Base-by-base conservation (phyloP, 2,888 invertebrate species). In the Dynastes hyllus region DNA sequence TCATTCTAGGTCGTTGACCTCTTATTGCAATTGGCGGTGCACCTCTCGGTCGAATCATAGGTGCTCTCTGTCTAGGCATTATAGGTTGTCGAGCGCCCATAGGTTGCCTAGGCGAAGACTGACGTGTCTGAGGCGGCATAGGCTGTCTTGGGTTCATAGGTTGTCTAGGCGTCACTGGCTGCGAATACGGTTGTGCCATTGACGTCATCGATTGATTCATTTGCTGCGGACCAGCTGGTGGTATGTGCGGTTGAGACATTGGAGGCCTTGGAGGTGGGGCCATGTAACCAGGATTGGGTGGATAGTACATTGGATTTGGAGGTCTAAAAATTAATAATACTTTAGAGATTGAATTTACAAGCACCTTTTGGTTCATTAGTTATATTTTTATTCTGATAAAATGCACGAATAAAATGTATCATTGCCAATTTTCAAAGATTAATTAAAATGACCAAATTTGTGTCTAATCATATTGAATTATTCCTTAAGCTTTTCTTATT, bases 281-380 rank as follows among this genome's bases (percentile, higher is more conserved):
- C 84, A 85, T 83, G 82, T 91, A 92, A 86, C 85, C 86, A 0
- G 87, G 87, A 4, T 83, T 84, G 3, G 88, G 87, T 1, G 88
- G 88, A 81, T 88, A 88, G 80, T 87, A 88, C 84, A 88, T 87
- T 0, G 86, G 87, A 80, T 84, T 86, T 58, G 86, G 86, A 37
- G 87, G 86, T 76, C 87, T 87, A 82, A 73, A 45, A 45, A 45
- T 45, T 45, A 45, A 45, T 45, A 76, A 6, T 55, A 55, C 6
- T n/a, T 16, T 55, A 16, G 13, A 11, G 11, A 8, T 45, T 45
- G 0, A 40, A 40, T 5, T 9, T n/a, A n/a, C 13, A 40, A 51
- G 32, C 22, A 22, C 22, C 22, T 22, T 22, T 22, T 22, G 22
- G 22, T 22, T 22, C 22, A 22, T 22, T 22, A 22, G 3, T 37